These are phyloP conservation scores for Ciconia maguari DNA, from an alignment of 2,113 vertebrate species.

Conservation along the genomic window DNA sequence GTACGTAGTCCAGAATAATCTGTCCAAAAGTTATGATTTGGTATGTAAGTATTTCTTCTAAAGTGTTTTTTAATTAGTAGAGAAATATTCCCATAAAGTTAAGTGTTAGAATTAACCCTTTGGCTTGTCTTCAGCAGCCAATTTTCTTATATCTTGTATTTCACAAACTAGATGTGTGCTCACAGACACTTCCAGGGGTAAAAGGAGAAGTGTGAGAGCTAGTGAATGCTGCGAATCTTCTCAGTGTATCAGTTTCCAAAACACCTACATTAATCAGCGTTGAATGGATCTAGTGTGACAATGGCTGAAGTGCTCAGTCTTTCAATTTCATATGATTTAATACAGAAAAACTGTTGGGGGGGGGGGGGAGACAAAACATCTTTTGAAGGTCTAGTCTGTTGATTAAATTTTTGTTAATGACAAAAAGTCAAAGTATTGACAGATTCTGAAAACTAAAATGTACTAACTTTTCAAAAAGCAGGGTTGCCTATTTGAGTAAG, in stretches of 20 bases:
- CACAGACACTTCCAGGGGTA: neutral
- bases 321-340: neutral
- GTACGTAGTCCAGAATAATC: neutral
- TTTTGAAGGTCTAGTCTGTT: neutral
- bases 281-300: neutral
- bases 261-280: conserved; percentile 21
- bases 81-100: neutral
- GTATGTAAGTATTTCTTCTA: neutral
- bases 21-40: neutral
- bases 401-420: neutral
- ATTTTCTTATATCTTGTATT: neutral
- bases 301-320: neutral
- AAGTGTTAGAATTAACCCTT: neutral
- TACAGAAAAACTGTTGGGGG: neutral
- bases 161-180: neutral
- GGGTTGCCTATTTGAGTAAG: neutral
- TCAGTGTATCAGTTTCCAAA: conserved; percentile 37
- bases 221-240: conserved; percentile 35
- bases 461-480: neutral
- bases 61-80: neutral
- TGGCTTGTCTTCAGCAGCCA: neutral
- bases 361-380: no score
- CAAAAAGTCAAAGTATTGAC: neutral
- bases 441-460: neutral
- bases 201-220: conserved; percentile 18